Base-by-base conservation (phyloP, 2,888 invertebrate species). In the Cyclophora albipunctata region DNA sequence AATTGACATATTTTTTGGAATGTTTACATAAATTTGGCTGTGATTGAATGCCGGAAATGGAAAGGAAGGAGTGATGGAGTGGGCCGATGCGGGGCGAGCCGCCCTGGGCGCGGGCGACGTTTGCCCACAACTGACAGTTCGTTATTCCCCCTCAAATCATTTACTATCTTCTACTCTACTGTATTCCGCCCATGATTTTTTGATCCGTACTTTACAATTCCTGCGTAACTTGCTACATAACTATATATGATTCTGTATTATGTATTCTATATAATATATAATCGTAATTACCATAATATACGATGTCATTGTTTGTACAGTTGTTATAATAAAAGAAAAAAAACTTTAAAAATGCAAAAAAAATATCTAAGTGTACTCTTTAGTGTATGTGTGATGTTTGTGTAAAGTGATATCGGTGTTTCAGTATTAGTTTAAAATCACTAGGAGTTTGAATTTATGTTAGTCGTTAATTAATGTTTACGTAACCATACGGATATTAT, bases 401-500 rank as follows among this genome's bases (percentile, higher is more conserved):
- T 75, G 78, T 82, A 71, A 71, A 75, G 78, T 78, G 47, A 67
- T 70, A 43, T 79, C 64, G 70, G 71, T 81, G 71, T 80, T 73
- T 73, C 81, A 85, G 84, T 84, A 84, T 85, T 86, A 81, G 81
- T 79, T 81, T 78, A 79, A 82, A 84, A 82, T 82, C 74, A 72
- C 65, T 84, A 84, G 84, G 72, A 73, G 78, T 81, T 83, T 81
- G 75, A 76, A 67, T 78, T 85, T 84, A 82, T 84, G 79, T 85
- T 84, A 85, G 84, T 79, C 67, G 81, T 84, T 85, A 83, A 79
- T 83, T 85, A 81, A 74, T 84, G 73, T 83, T 81, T 84, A 84
- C 73, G 65, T 81, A 74, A 73, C 62, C 63, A 73, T 73, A 75
- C 66, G 66, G 62, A 43, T 7, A 42, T 7, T 42, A 7, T 42